Conservation (phyloP, 2,113 vertebrate species). For the Lepus timidus region DNA sequence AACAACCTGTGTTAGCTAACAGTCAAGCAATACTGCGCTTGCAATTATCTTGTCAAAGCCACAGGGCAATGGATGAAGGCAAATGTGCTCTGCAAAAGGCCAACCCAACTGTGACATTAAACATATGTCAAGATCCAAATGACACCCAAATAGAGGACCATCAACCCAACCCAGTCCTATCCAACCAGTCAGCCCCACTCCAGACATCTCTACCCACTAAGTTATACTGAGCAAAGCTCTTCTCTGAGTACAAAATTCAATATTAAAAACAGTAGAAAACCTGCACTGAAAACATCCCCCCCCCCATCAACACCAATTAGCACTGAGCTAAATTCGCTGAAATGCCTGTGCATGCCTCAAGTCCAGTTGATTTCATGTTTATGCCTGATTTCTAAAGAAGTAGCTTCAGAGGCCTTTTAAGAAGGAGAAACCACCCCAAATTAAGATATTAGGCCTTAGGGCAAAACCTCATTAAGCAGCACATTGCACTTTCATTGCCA, state of each 20-base stretch:
- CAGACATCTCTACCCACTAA: background rate
- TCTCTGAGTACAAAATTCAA: background rate
- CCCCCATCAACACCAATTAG: background rate
- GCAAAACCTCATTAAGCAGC: background rate
- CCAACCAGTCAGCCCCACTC: background rate
- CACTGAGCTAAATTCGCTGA: background rate
- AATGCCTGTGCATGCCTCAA: background rate
- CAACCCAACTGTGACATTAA: slow-evolving; percentile 22
- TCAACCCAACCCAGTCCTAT: background rate
- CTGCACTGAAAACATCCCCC: background rate
- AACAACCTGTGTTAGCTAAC: background rate
- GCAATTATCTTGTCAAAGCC: slow-evolving; percentile 49
- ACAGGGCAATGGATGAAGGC: background rate
- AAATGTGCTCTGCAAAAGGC: slow-evolving; percentile 26
- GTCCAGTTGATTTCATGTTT: background rate
- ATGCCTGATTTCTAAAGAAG: background rate
- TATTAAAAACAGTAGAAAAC: background rate
- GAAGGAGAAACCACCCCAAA: background rate
- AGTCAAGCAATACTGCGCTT: background rate
- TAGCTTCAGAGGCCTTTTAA: background rate
- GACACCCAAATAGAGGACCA: background rate
- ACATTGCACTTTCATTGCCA: background rate
- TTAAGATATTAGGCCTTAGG: background rate
- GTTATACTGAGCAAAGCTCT: background rate
- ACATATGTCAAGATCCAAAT: slow-evolving; percentile 2